Percentiles rank a stretch among this genome's conserved stretches.
Evolutionary conservation across 1,140 invertebrate species (phyloP).

Genomic region (Bombus turneri): DNA sequence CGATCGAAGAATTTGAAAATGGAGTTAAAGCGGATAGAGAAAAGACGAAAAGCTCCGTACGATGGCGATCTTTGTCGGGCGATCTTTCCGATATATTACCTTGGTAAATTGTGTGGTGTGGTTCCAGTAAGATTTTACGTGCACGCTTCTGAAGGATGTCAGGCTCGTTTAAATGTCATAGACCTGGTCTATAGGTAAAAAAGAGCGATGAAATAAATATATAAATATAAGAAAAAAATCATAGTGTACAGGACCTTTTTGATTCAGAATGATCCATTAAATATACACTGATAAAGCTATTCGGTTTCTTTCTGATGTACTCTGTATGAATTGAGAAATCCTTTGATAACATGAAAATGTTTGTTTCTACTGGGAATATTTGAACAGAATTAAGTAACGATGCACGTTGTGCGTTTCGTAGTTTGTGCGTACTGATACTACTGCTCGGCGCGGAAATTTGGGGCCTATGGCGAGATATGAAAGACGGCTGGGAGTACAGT

Average conservation of each 20-base stretch:
- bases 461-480: conserved; percentile 77
- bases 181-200: conserved; percentile 73
- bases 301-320: too few relatives aligned
- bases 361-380: not conserved
- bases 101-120: conserved; percentile 73
- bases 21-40: not conserved
- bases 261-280: not conserved
- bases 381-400: not conserved
- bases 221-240: not conserved
- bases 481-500: conserved; percentile 78
- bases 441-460: conserved; percentile 68
- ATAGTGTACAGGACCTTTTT: not conserved
- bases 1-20: not conserved
- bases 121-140: conserved; percentile 69
- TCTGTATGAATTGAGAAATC: too few relatives aligned
- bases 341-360: not conserved
- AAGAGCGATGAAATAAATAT: not conserved
- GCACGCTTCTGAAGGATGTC: conserved; percentile 59
- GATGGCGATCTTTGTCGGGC: conserved; percentile 70
- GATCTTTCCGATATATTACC: conserved; percentile 73
- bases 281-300: too few relatives aligned
- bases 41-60: not conserved
- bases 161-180: conserved; percentile 53
- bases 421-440: conserved; percentile 60
- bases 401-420: conserved; percentile 20